These are phyloP conservation scores for Nipponia nippon DNA, from an alignment of 2,113 vertebrate species.

Conservation along the genomic window DNA sequence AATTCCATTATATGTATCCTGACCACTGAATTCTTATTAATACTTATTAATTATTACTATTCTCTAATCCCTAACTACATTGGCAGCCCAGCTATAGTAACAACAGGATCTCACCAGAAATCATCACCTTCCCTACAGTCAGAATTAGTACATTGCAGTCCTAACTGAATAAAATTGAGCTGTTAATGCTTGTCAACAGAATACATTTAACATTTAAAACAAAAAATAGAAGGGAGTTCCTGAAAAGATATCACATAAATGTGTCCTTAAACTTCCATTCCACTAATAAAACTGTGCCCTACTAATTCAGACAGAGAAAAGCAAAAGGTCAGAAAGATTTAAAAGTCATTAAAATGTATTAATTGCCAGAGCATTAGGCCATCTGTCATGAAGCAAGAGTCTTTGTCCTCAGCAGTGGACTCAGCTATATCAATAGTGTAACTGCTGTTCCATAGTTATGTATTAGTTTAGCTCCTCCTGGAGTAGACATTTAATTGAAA, in stretches of 20 bases:
- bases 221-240: background rate
- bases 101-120: background rate
- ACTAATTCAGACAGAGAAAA: background rate
- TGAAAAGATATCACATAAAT: background rate
- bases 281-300: background rate
- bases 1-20: background rate
- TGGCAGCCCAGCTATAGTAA: background rate
- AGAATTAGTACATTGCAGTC: background rate
- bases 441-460: background rate
- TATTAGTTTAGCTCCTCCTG: conserved; percentile 36
- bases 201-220: background rate
- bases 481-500: conserved; percentile 62
- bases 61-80: background rate
- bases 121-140: background rate
- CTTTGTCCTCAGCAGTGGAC: conserved; percentile 31
- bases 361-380: conserved; percentile 43
- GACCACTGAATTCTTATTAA: background rate
- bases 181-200: background rate
- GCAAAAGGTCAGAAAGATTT: conserved; percentile 63
- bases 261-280: background rate
- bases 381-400: conserved; percentile 9
- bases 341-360: conserved; percentile 52
- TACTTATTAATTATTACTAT: background rate
- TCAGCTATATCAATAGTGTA: conserved; percentile 10
- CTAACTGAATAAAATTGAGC: background rate